phyloP scores from a whole-genome alignment of 2,797 vertebrate species.

The Pangasius macronema region DNA sequence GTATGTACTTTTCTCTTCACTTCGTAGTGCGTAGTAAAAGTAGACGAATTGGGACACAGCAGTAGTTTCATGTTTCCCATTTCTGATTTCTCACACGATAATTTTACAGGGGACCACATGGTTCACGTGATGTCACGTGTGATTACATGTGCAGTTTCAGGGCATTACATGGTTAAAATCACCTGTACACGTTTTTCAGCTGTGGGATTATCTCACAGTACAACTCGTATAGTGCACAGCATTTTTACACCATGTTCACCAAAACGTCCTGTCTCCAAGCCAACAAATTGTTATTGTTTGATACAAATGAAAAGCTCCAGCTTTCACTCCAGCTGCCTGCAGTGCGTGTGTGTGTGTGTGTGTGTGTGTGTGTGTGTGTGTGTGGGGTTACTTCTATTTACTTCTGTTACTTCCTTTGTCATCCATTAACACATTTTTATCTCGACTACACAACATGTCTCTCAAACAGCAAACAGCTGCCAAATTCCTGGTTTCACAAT shows the following conservation, averaged over 20 bases:
- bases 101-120: background rate
- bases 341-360: background rate
- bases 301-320: background rate
- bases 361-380: background rate
- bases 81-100: background rate
- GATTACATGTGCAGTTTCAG: background rate
- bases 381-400: background rate
- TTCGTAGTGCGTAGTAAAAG: no score
- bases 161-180: background rate
- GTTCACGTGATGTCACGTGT: background rate
- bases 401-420: background rate
- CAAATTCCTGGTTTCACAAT: background rate
- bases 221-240: background rate
- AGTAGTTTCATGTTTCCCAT: background rate
- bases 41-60: no score
- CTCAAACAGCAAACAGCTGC: background rate
- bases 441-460: background rate
- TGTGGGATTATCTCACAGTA: background rate
- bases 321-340: constrained; percentile 7
- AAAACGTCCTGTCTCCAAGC: background rate
- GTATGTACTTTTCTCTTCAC: no score
- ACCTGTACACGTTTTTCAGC: background rate
- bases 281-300: background rate
- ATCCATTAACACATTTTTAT: background rate
- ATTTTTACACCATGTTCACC: background rate